Base-by-base conservation (phyloP, 2,113 vertebrate genomes). In the Pavo muticus region DNA sequence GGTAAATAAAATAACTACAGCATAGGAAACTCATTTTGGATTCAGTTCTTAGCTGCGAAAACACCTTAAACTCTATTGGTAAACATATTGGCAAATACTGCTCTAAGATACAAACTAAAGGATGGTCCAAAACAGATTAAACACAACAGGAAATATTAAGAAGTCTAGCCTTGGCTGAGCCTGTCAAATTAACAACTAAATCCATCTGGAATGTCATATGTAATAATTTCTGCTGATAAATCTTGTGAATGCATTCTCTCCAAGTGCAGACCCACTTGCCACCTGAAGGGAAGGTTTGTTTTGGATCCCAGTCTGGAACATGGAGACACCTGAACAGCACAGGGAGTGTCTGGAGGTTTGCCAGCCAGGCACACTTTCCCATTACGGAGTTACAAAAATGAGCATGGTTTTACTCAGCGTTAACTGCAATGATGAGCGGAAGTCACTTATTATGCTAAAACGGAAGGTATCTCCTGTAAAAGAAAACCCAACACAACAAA, bases 391-490 rank as follows among this genome's bases (percentile, higher is more conserved):
- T 29, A 16, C 1, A 23, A 77, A 54, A 24, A 52, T 0, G 2
- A 37, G 16, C 30, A 24, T 3, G 47, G 19, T 65, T 64, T 37
- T 24, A 50, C 24, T 45, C 21, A 61, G 42, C 44, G 54, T 63
- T 56, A 87, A 27, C 20, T 75, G 48, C 16, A 2, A 2, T 21
- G 20, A 52, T 61, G 29, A 80, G 32, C 63, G 83, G 29, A 39
- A 17, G 5, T 14, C 27, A 40, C 83, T 88, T 23, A 50, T 60
- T 78, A 74, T 47, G 19, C 57, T 82, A 47, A 47, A 61, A 73
- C 30, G 10, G 11, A 60, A 47, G 0, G 0, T 21, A 35, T 2
- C 8, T 52, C 8, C n/a, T 30, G 6, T 6, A 44, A 10, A 3
- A 59, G 63, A 70, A 20, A 5, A 3, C 20, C 14, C n/a, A 39